A percentile compares a stretch with the other conserved stretches of the same genome.
phyloP scores from a whole-genome alignment of 2,888 invertebrate genomes.

The Nasonovia ribisnigri region DNA sequence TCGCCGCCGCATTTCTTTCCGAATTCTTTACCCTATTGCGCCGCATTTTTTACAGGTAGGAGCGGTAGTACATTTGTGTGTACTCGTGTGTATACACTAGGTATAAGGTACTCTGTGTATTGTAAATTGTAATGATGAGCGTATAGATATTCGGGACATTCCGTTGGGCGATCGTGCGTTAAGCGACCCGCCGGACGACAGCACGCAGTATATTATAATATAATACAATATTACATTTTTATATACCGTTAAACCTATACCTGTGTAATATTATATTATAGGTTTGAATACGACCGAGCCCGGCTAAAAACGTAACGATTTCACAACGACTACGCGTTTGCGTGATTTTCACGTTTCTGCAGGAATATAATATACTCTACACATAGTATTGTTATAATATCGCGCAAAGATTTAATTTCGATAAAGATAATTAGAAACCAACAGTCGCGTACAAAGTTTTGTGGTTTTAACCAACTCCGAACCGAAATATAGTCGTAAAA shows the following conservation, averaged over 20 bases:
- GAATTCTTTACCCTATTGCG: slow-evolving; percentile 27
- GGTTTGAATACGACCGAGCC: accelerated
- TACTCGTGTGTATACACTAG: no score
- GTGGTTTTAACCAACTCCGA: background rate
- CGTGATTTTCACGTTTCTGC: background rate
- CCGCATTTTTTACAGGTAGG: slow-evolving; percentile 21
- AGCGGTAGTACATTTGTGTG: background rate
- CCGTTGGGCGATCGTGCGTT: background rate
- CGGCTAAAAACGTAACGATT: background rate
- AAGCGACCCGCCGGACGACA: background rate
- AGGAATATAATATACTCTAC: background rate
- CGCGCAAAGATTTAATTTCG: background rate
- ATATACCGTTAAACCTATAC: background rate
- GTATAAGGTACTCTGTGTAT: no score
- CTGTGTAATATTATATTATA: background rate
- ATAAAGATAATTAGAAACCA: slow-evolving; percentile 6
- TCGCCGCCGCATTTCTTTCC: slow-evolving; percentile 15
- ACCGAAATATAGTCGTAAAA: background rate
- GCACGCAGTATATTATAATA: no score
- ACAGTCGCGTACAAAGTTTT: background rate
- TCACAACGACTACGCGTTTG: background rate
- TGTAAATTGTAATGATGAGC: background rate
- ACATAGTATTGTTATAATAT: no score
- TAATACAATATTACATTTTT: background rate
- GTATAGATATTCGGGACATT: background rate